Evolutionary conservation across 2,888 invertebrate species (phyloP).

Genomic region (Metacarcinus magister): DNA sequence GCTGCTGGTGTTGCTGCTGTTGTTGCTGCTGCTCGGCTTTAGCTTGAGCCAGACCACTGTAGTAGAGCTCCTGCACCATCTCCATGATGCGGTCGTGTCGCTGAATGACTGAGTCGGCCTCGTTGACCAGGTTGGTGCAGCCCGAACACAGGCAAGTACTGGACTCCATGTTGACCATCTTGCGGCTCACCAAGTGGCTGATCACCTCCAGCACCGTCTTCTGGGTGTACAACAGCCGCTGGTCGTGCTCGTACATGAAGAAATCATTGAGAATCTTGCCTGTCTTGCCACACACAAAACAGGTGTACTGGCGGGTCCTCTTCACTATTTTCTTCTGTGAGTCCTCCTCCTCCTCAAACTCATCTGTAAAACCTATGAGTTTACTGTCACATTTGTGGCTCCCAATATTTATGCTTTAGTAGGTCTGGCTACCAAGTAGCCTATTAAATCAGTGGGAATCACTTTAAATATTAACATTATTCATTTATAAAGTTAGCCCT

Average conservation of each 20-base stretch:
- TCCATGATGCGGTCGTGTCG: conserved; percentile 79
- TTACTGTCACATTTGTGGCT: neutral
- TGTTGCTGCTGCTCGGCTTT: conserved; percentile 75
- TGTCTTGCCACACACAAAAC: conserved; percentile 79
- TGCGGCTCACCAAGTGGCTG: conserved; percentile 77
- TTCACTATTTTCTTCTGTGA: conserved; percentile 74
- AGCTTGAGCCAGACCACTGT: conserved; percentile 70
- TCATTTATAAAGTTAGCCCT: neutral
- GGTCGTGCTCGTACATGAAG: conserved; percentile 82
- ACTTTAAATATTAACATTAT: neutral
- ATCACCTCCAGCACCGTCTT: conserved; percentile 81
- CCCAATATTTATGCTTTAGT: neutral
- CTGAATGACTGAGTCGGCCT: conserved; percentile 81
- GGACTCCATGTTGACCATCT: conserved; percentile 79
- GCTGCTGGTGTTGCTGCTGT: conserved; percentile 68
- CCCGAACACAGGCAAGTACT: conserved; percentile 80
- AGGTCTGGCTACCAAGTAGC: neutral
- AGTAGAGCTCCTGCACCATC: conserved; percentile 77
- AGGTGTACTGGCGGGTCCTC: conserved; percentile 76
- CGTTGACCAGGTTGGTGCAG: conserved; percentile 82
- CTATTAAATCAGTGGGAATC: neutral
- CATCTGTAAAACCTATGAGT: conserved; percentile 73
- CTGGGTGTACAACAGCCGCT: conserved; percentile 82
- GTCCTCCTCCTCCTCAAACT: conserved; percentile 79
- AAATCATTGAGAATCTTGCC: conserved; percentile 80